A percentile compares a stretch with the other conserved stretches of the same genome.
Evolutionary conservation across 2,113 vertebrate genomes (phyloP).

Genomic region (Plecotus auritus): DNA sequence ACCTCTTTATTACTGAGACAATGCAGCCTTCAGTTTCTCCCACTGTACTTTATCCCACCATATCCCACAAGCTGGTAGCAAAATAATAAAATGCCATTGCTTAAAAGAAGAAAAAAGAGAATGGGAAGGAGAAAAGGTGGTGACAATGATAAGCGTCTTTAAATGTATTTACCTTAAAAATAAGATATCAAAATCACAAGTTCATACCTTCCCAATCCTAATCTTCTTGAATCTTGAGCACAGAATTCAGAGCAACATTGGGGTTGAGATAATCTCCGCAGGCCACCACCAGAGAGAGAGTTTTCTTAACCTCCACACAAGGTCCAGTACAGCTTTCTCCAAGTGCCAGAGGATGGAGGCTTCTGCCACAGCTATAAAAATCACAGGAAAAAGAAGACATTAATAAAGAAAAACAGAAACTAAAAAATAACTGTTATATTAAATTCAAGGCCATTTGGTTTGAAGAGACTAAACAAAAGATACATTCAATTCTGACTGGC

Average conservation of each 20-base stretch:
- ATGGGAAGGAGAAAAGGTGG: neutral
- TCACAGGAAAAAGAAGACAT: conserved; percentile 63
- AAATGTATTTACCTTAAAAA: neutral
- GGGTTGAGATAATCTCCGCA: conserved; percentile 67
- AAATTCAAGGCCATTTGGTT: conserved; percentile 63
- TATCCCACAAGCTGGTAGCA: neutral
- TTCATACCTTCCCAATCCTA: conserved; percentile 77
- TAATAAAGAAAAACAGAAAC: neutral
- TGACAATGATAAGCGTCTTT: neutral
- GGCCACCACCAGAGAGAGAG: conserved; percentile 12
- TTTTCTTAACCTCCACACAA: conserved; percentile 2
- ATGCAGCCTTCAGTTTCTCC: neutral
- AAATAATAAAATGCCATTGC: neutral
- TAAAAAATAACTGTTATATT: conserved; percentile 53
- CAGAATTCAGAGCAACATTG: conserved; percentile 79
- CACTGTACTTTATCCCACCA: neutral
- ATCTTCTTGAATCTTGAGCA: conserved; percentile 53
- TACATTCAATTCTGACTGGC: conserved; percentile 41
- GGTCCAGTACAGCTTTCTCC: conserved; percentile 38
- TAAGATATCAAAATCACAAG: neutral
- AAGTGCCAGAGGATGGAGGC: conserved; percentile 60
- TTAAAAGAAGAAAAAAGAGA: neutral
- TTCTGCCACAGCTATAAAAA: conserved; percentile 73
- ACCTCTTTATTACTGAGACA: neutral
- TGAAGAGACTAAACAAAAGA: conserved; percentile 68